A percentile compares a stretch with the other conserved stretches of the same genome.
These are phyloP conservation scores for Lepidocolaptes lacrymiger DNA, from an alignment of 2,797 vertebrate genomes.

Conservation along the genomic window DNA sequence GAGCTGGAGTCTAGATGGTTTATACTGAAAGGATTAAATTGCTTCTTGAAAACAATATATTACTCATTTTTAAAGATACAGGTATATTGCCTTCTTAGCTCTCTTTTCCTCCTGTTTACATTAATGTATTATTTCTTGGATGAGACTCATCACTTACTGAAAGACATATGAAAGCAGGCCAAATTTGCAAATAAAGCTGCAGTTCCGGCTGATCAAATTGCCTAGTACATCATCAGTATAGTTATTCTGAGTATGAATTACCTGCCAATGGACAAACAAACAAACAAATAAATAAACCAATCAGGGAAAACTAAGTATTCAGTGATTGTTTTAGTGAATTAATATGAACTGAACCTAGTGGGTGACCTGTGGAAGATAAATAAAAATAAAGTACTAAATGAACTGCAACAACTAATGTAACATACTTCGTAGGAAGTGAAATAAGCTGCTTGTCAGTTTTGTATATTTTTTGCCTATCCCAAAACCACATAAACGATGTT, in stretches of 20 bases:
- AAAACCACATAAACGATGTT: background rate
- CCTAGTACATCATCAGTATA: background rate
- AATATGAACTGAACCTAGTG: background rate
- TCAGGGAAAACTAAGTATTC: background rate
- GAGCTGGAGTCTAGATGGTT: background rate
- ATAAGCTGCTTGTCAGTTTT: background rate
- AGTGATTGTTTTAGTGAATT: background rate
- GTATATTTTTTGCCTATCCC: background rate
- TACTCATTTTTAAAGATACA: background rate
- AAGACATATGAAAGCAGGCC: background rate
- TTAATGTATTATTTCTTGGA: background rate
- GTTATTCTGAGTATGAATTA: background rate
- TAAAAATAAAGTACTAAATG: background rate
- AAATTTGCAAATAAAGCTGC: background rate
- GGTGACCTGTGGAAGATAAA: background rate
- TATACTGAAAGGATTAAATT: background rate
- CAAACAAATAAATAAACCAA: background rate
- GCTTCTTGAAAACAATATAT: background rate
- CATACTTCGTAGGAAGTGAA: background rate
- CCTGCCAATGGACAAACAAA: background rate
- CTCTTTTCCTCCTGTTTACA: background rate
- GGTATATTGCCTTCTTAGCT: conserved; percentile 2
- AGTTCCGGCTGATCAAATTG: background rate
- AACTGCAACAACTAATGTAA: background rate
- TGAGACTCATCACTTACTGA: background rate